Conservation (phyloP, 2,797 vertebrate species). For the Leontocebus nigricollis region DNA sequence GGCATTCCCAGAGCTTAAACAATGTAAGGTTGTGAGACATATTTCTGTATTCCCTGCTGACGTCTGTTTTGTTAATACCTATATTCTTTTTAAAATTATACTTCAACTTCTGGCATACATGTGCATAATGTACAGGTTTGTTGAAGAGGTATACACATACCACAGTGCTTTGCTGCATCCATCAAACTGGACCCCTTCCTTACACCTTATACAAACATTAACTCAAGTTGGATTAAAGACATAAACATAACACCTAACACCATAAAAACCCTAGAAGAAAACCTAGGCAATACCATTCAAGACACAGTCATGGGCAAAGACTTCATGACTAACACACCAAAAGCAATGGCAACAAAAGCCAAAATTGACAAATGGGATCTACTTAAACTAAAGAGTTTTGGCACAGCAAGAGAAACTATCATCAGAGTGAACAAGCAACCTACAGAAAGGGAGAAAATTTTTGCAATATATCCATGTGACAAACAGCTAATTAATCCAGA, state of each 20-base stretch:
- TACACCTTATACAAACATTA: not conserved
- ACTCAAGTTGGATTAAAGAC: not conserved
- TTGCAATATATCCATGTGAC: not conserved
- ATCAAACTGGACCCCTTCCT: not conserved
- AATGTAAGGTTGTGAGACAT: rapidly evolving
- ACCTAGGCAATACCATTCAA: not conserved
- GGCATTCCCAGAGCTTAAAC: not conserved
- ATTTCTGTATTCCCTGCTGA: not conserved
- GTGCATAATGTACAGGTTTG: not conserved
- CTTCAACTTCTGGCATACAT: not conserved
- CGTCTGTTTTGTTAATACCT: not conserved
- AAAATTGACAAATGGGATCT: not conserved
- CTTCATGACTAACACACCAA: not conserved
- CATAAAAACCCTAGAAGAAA: not conserved
- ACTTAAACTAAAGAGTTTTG: not conserved
- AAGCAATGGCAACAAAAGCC: not conserved
- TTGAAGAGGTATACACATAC: not conserved
- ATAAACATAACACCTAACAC: not conserved
- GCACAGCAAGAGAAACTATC: not conserved
- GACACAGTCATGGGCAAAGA: not conserved
- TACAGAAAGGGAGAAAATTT: not conserved
- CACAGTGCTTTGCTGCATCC: not conserved
- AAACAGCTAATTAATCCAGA: not conserved
- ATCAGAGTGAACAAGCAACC: not conserved
- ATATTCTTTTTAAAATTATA: not conserved